Base-by-base conservation (phyloP, 2,888 invertebrate genomes). In the Gandaritis pyraliata region DNA sequence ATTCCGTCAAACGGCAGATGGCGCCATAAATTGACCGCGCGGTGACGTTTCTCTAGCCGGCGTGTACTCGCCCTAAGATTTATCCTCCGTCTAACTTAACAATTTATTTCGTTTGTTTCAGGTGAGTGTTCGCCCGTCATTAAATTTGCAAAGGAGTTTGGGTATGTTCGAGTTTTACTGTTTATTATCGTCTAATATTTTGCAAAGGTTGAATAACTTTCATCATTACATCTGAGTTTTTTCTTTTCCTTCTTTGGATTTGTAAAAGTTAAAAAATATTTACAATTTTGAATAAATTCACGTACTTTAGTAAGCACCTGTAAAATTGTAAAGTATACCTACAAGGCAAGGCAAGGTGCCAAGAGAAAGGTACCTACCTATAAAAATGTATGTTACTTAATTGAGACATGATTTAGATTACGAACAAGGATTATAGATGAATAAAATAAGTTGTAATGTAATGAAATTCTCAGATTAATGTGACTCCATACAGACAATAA, bases 81-180 rank as follows among this genome's bases (percentile, higher is more conserved):
- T 65, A 65, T 65, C 18, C 58, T 56, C 49, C 50, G 54, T 51
- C 46, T 48, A 52, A 61, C 55, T 61, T 61, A 59, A 62, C 53
- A 65, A 65, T 62, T 62, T 65, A 65, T 65, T 65, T 66, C 56
- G 52, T 58, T 69, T 66, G 68, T 70, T 70, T 48, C 66, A 70
- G 70, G 70, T 70, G 58, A 66, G 70, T 68, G 61, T 62, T 57
- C 61, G 65, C 52, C 61, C 56, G 52, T 53, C 62, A 62, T 65
- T 65, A 65, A 57, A 59, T 62, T 65, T 65, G 59, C 65, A 62
- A 52, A 58, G 46, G 48, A 53, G 62, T 65, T 62, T 13, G 59
- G 65, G 65, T 65, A 65, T 62, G 65, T 62, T 59, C 46, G 33
- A 65, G 52, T 59, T 62, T 59, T 59, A 62, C 58, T 62, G 59